These are phyloP conservation scores for Cataglyphis hispanica DNA, from an alignment of 1,140 invertebrate species.

Conservation along the genomic window DNA sequence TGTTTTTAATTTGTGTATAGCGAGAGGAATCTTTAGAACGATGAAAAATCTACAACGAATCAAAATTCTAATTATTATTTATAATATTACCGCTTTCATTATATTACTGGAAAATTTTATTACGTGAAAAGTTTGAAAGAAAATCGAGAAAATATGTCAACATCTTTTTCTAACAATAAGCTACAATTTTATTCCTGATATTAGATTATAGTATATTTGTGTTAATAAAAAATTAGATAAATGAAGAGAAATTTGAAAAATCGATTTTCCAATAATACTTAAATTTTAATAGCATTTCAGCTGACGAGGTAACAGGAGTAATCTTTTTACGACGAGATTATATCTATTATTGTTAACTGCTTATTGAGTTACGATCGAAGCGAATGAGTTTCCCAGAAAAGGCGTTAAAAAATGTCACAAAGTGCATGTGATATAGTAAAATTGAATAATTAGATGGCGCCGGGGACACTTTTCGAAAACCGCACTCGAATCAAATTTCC, in stretches of 20 bases:
- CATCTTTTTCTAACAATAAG: no score
- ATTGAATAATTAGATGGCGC: constrained; percentile 41
- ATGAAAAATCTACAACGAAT: neutral
- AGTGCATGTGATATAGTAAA: neutral
- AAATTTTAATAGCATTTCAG: no score
- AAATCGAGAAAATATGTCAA: no score
- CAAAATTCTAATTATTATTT: no score
- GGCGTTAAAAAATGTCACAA: constrained; percentile 40
- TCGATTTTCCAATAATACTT: no score
- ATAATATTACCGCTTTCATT: no score
- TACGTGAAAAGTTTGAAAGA: no score
- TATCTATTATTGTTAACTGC: neutral
- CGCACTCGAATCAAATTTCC: constrained; percentile 44
- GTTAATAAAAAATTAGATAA: no score
- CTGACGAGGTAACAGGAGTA: neutral
- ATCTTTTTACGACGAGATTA: neutral
- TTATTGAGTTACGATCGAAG: constrained; percentile 2
- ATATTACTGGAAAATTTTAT: no score
- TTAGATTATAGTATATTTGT: no score
- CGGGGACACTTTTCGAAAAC: constrained; percentile 19
- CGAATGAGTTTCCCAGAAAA: neutral
- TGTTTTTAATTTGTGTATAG: neutral
- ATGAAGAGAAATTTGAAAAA: no score
- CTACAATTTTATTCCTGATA: no score
- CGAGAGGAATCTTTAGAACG: neutral